Evolutionary conservation across 1,140 invertebrate species (phyloP).

Genomic region (Agraylea sexmaculata): DNA sequence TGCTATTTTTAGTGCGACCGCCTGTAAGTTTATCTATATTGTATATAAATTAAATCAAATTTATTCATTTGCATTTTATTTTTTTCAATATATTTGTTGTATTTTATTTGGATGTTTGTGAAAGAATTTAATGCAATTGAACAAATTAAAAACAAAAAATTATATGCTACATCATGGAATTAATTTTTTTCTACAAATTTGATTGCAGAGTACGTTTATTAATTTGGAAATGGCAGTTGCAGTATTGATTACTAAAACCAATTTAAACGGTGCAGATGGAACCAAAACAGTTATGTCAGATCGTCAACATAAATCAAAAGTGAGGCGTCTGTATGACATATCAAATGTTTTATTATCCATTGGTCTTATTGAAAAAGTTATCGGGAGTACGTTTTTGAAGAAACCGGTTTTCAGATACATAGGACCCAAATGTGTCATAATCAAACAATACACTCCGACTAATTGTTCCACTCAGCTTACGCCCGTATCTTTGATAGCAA

Average conservation of each 20-base stretch:
- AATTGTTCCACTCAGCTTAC: conserved; percentile 27
- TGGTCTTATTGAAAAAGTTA: conserved; percentile 52
- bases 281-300: conserved; percentile 32
- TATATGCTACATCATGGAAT: conserved; percentile 2
- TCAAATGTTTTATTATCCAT: conserved; percentile 62
- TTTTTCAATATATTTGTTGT: neutral
- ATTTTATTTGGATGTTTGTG: neutral
- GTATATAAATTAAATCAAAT: conserved; percentile 3
- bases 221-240: conserved; percentile 57
- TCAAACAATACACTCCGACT: conserved; percentile 8
- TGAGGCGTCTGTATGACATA: conserved; percentile 61
- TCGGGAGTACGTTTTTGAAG: conserved; percentile 42
- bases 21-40: conserved; percentile 39
- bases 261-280: conserved; percentile 14
- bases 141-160: neutral
- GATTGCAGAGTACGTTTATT: conserved; percentile 49
- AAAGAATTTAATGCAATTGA: conserved; percentile 4
- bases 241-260: conserved; percentile 43
- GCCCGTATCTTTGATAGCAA: conserved; percentile 27
- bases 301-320: conserved; percentile 49
- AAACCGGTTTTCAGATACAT: conserved; percentile 59
- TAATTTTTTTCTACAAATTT: conserved; percentile 19
- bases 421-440: conserved; percentile 35
- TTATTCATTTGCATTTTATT: conserved; percentile 7
- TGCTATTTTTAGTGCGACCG: conserved; percentile 56